These are phyloP conservation scores for Naso thynnoides DNA, from an alignment of 2,797 vertebrate species.

Conservation along the genomic window DNA sequence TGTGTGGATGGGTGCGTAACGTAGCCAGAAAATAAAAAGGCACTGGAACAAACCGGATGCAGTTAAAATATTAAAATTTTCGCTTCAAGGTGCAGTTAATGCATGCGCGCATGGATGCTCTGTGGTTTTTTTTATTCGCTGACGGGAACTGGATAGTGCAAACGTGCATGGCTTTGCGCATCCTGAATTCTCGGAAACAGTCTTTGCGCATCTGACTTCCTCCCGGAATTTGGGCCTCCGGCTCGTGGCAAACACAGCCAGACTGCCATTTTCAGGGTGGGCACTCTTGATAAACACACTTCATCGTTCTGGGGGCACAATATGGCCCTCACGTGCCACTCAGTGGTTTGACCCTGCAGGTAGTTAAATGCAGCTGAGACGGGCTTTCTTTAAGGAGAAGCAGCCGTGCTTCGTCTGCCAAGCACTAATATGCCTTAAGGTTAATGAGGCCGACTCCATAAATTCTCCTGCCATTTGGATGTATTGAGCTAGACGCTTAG, in stretches of 20 bases:
- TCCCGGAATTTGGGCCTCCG: constrained; percentile 58
- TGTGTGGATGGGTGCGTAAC: constrained; percentile 69
- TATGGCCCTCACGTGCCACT: constrained; percentile 16
- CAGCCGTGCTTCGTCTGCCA: constrained; percentile 65
- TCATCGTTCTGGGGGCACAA: constrained; percentile 24
- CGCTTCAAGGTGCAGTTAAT: not conserved
- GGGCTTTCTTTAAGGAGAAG: constrained; percentile 42
- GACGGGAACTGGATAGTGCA: not conserved
- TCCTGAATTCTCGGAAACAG: constrained; percentile 67
- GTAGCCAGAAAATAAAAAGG: constrained; percentile 38
- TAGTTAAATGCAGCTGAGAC: constrained; percentile 59
- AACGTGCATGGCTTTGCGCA: constrained; percentile 50
- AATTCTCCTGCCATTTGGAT: constrained; percentile 79
- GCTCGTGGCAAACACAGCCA: constrained; percentile 62
- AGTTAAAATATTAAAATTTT: constrained; percentile 5
- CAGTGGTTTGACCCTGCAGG: constrained; percentile 18
- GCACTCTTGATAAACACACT: constrained; percentile 45
- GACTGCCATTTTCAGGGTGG: constrained; percentile 78
- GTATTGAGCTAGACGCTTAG: constrained; percentile 70
- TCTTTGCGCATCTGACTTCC: constrained; percentile 70
- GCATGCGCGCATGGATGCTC: not conserved
- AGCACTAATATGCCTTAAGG: constrained; percentile 79
- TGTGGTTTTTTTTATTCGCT: not conserved
- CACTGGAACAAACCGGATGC: constrained; percentile 22
- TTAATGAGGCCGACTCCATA: constrained; percentile 82